A percentile compares a stretch with the other conserved stretches of the same genome.
Evolutionary conservation across 2,113 vertebrate species (phyloP).

Genomic region (Onychorhynchus coronatus): DNA sequence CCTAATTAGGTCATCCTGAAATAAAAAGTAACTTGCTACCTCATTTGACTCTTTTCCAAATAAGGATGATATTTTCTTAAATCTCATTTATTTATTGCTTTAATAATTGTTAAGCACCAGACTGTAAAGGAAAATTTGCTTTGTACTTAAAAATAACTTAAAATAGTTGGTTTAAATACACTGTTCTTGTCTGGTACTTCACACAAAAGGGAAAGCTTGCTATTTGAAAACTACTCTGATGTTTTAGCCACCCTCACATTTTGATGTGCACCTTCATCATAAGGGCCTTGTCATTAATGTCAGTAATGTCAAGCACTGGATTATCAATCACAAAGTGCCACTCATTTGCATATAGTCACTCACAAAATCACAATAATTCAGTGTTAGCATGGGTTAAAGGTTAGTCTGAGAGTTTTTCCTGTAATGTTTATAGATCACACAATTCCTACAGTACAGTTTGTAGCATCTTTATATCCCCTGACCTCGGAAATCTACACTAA

Average conservation of each 20-base stretch:
- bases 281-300: background rate
- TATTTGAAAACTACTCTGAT: background rate
- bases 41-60: background rate
- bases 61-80: background rate
- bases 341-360: background rate
- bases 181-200: background rate
- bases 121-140: background rate
- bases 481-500: background rate
- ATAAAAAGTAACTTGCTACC: background rate
- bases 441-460: background rate
- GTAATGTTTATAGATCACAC: background rate
- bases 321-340: background rate
- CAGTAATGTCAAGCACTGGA: background rate
- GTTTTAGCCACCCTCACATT: background rate
- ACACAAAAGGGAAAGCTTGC: background rate
- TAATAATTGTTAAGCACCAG: background rate
- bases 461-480: background rate
- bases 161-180: background rate
- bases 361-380: background rate
- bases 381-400: background rate
- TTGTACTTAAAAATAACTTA: background rate
- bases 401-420: background rate
- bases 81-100: background rate
- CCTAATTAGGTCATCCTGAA: background rate
- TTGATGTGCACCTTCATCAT: background rate